A percentile compares a stretch with the other conserved stretches of the same genome.
Conservation (phyloP, 2,797 vertebrate genomes). For the Vespertilio murinus region DNA sequence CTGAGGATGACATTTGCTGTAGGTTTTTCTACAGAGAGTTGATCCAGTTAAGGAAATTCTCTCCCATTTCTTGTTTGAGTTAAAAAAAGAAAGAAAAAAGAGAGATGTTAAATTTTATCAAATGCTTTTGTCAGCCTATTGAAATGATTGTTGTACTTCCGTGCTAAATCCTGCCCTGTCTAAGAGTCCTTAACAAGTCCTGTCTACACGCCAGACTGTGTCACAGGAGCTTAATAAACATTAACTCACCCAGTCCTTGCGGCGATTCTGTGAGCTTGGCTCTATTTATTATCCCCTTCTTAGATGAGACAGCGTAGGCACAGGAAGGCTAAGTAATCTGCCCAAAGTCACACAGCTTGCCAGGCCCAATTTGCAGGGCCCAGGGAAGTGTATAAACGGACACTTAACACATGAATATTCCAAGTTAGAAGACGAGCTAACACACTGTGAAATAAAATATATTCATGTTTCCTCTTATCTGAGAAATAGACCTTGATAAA, state of each 20-base stretch:
- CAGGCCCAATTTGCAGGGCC: not conserved
- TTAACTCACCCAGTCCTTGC: not conserved
- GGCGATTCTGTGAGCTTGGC: not conserved
- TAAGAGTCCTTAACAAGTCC: not conserved
- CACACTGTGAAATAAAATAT: not conserved
- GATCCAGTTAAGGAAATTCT: not conserved
- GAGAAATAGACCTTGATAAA: not conserved
- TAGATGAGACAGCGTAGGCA: not conserved
- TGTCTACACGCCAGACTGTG: not conserved
- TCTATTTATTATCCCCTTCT: not conserved
- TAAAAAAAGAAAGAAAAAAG: not conserved
- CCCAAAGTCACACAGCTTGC: not conserved
- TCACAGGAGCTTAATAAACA: not conserved
- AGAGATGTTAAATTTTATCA: constrained; percentile 7
- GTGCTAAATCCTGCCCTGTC: not conserved
- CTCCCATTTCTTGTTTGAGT: not conserved
- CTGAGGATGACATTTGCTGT: not conserved
- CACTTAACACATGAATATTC: not conserved
- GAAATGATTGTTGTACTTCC: not conserved
- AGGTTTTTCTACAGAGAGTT: not conserved
- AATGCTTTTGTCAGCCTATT: not conserved
- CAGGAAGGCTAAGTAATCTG: not conserved
- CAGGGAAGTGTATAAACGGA: not conserved
- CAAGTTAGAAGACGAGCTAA: not conserved
- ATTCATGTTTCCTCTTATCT: not conserved